These are phyloP conservation scores for Poecilia latipinna DNA, from an alignment of 2,113 vertebrate genomes.

Conservation along the genomic window DNA sequence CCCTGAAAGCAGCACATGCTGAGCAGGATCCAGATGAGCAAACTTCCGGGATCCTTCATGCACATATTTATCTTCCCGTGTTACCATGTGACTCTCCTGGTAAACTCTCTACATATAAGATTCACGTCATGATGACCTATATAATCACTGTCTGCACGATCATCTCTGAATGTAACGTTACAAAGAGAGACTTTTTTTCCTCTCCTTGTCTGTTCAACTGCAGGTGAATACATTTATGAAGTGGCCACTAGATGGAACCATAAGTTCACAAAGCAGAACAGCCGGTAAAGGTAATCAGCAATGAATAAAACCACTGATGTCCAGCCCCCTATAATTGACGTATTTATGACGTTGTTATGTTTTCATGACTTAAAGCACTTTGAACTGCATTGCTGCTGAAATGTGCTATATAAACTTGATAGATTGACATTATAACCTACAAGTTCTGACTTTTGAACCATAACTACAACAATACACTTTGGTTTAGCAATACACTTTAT, in stretches of 20 bases:
- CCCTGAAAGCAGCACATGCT: conserved; percentile 4
- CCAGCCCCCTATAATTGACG: too few species aligned
- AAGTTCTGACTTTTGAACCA: too few species aligned
- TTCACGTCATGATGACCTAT: background rate
- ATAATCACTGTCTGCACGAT: background rate
- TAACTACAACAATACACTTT: too few species aligned
- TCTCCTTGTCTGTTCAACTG: background rate
- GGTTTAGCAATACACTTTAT: too few species aligned
- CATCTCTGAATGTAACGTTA: background rate
- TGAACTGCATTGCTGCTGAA: too few species aligned
- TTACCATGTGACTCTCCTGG: background rate
- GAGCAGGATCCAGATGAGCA: conserved; percentile 61
- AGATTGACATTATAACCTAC: too few species aligned
- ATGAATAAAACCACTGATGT: too few species aligned
- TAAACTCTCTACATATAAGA: background rate
- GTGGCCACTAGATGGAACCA: background rate
- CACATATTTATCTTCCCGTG: conserved; percentile 40
- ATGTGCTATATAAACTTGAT: too few species aligned
- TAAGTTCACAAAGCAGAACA: background rate
- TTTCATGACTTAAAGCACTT: too few species aligned
- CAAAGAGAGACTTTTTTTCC: background rate
- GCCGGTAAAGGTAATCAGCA: background rate
- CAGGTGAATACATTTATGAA: background rate
- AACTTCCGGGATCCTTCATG: conserved; percentile 69
- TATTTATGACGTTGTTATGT: too few species aligned